Conservation (phyloP, 1,140 invertebrate genomes). For the Drosophila tani region DNA sequence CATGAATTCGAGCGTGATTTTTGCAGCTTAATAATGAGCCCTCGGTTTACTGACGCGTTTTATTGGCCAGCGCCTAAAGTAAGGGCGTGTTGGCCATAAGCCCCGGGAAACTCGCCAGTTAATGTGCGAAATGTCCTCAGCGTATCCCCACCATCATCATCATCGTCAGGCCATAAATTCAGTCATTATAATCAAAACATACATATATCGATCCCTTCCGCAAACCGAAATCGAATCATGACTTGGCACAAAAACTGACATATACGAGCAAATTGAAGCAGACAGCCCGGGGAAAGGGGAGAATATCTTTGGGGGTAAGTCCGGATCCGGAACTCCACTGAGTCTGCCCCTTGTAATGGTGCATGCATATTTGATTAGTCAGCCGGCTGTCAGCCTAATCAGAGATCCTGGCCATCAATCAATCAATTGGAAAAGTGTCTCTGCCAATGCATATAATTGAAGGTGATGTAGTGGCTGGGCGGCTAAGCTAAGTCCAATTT, state of each 20-base stretch:
- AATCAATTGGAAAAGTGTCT: conserved; percentile 71
- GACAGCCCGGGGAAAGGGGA: conserved; percentile 29
- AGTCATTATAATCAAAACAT: conserved; percentile 48
- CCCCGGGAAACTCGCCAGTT: conserved; percentile 12
- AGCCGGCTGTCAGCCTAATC: conserved; percentile 59
- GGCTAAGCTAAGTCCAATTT: background rate
- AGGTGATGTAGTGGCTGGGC: conserved; percentile 20
- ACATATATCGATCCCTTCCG: conserved; percentile 38
- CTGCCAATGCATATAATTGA: conserved; percentile 45
- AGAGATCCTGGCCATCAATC: conserved; percentile 68
- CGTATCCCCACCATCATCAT: background rate
- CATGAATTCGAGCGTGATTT: conserved; percentile 79
- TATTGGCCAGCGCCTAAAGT: conserved; percentile 69
- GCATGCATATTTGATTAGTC: conserved; percentile 79
- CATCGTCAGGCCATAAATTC: conserved; percentile 10
- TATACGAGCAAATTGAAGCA: conserved; percentile 67
- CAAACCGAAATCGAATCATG: conserved; percentile 61
- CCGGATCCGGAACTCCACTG: conserved; percentile 26
- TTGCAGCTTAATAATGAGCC: conserved; percentile 84
- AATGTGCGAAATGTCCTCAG: conserved; percentile 50
- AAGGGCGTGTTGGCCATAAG: conserved; percentile 61
- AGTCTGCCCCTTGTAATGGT: conserved; percentile 52
- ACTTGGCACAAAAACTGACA: conserved; percentile 61
- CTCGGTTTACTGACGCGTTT: conserved; percentile 74
- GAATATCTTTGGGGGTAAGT: conserved; percentile 14